Conservation (phyloP, 2,113 vertebrate genomes). For the Pitta sordida region DNA sequence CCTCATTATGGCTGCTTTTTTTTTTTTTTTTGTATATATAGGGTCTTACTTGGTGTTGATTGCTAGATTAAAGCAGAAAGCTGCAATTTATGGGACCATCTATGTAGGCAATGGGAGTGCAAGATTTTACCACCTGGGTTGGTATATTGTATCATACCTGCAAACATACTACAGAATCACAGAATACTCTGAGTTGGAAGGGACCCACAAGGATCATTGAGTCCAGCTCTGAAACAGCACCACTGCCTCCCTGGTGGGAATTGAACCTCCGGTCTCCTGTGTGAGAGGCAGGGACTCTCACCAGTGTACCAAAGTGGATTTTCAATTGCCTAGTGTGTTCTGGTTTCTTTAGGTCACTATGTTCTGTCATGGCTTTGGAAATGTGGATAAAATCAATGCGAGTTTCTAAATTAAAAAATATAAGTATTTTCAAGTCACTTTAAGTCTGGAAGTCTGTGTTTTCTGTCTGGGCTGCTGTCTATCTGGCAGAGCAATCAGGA, state of each 20-base stretch:
- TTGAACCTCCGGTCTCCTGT: too few species aligned
- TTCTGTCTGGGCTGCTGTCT: not conserved
- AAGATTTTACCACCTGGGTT: not conserved
- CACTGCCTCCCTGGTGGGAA: too few species aligned
- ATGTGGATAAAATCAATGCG: not conserved
- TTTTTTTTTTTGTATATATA: not conserved
- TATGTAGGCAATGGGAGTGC: not conserved
- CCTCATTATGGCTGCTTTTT: fast-evolving
- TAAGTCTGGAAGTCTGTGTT: not conserved
- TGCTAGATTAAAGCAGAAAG: not conserved
- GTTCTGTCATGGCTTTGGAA: not conserved
- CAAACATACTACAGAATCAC: too few species aligned
- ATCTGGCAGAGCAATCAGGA: not conserved
- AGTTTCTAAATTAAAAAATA: not conserved
- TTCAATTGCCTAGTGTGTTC: fast-evolving
- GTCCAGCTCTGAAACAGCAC: too few species aligned
- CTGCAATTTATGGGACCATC: not conserved
- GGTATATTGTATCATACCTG: not conserved
- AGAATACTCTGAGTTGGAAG: too few species aligned
- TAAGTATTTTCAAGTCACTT: not conserved
- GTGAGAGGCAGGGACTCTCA: too few species aligned
- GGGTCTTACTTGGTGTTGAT: not conserved
- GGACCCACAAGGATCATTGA: too few species aligned
- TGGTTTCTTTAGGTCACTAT: not conserved
- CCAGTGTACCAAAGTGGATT: too few species aligned